Evolutionary conservation across 2,113 vertebrate species (phyloP), one percentile per base, ranked within the genome.

Genomic region (Pelmatolapia mariae): DNA sequence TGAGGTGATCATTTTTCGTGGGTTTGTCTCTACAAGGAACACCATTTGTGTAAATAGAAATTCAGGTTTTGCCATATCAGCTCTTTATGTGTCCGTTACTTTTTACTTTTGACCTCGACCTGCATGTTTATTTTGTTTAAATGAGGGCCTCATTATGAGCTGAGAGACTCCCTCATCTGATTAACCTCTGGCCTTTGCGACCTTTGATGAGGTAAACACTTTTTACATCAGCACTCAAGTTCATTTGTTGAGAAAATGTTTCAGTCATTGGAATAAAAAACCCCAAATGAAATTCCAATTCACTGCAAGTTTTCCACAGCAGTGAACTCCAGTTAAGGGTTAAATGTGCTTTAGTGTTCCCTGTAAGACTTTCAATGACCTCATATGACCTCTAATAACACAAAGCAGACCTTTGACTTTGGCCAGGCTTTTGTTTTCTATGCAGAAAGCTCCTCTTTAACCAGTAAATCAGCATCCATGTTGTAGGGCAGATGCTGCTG

Each of bases 171-270:
- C 82, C 84, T 86, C 86, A 40, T 19, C 83, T 59, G 87, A 90
- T 83, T 92, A 90, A 92, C 92, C 93, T 86, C 53, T 91, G 87
- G 0, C 91, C 87, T 90, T 87, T 85, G 50, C 5, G 76, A 87
- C 82, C 59, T 85, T 83, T 86, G 16, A 89, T 26, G 84, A 80
- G 47, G 33, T 89, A 84, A 91, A 93, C 68, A 86, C 47, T 4
- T n/a, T 3, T 5, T 68, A 76, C 31, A 63, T 24, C 24, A 52
- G 45, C n/a, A 73, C 71, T 66, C 47, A 10, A 33, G 13, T 59
- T 73, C 38, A 59, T 33, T 80, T 7, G 11, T 45, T 59, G 22
- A 80, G 84, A 22, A 89, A 83, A 38, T 16, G 1, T 50, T 56
- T 5, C 11, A 29, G 19, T 66, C 29, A 52, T 2, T 50, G 24